These are phyloP conservation scores for Tarsius wallacei DNA, from an alignment of 2,797 vertebrate species.

Conservation along the genomic window DNA sequence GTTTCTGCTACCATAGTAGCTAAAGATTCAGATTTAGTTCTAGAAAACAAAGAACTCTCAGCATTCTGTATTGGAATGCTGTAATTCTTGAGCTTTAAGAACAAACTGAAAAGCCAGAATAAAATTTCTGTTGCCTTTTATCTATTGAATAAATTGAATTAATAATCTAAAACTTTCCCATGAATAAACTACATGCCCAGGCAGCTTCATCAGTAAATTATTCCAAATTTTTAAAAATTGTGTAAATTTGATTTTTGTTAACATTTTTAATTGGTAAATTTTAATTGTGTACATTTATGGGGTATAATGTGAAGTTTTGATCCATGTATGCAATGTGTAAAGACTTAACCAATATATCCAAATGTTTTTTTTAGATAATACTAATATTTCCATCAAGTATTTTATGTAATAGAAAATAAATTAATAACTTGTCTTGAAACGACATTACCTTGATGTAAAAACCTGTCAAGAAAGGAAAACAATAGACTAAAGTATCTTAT, in stretches of 20 bases:
- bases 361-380: background rate
- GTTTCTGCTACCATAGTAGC: background rate
- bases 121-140: background rate
- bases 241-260: background rate
- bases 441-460: background rate
- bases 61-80: background rate
- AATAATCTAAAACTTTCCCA: background rate
- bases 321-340: background rate
- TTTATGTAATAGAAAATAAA: background rate
- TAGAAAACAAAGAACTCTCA: background rate
- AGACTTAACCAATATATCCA: background rate
- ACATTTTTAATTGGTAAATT: background rate
- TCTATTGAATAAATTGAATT: background rate
- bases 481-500: background rate
- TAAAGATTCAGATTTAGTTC: background rate
- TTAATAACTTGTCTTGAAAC: background rate
- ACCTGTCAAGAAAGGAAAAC: background rate
- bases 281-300: background rate
- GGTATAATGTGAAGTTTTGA: background rate
- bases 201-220: background rate
- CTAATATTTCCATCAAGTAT: background rate
- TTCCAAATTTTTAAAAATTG: background rate
- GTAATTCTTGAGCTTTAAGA: constrained; percentile 31
- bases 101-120: background rate
- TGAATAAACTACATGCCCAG: background rate